phyloP scores from a whole-genome alignment of 2,797 vertebrate species.

The Melanotaenia parkinsoni region DNA sequence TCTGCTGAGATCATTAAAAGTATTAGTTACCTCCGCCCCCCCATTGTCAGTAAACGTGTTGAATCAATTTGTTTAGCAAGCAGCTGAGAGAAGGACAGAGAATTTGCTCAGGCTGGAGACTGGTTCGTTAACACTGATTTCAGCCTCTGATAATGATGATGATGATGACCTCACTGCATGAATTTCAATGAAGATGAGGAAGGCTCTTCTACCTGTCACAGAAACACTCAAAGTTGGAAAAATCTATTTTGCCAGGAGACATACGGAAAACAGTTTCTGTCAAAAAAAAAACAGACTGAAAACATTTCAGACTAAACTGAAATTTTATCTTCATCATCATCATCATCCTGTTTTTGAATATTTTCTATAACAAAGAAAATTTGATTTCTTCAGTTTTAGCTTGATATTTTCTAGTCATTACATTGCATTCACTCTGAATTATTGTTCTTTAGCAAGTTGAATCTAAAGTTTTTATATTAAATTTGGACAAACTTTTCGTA shows the following conservation, averaged over 20 bases:
- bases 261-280: not conserved
- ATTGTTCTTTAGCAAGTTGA: too few relatives aligned
- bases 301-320: too few relatives aligned
- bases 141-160: not conserved
- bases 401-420: too few relatives aligned
- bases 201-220: slow-evolving; percentile 8
- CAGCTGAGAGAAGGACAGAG: slow-evolving; percentile 65
- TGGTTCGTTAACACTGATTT: slow-evolving; percentile 67
- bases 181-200: slow-evolving; percentile 64
- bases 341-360: too few relatives aligned
- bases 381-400: too few relatives aligned
- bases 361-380: too few relatives aligned
- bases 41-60: slow-evolving; percentile 76
- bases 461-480: too few relatives aligned
- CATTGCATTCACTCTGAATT: too few relatives aligned
- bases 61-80: slow-evolving; percentile 79
- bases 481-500: too few relatives aligned
- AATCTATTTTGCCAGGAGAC: slow-evolving; percentile 4
- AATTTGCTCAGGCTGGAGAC: slow-evolving; percentile 59
- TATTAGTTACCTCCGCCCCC: slow-evolving; percentile 68
- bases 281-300: not conserved
- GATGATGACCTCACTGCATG: slow-evolving; percentile 44
- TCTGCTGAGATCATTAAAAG: slow-evolving; percentile 79
- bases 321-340: too few relatives aligned
- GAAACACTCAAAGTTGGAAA: slow-evolving; percentile 13